These are phyloP conservation scores for Zenarchopterus dispar DNA, from an alignment of 2,797 vertebrate species.

Conservation along the genomic window DNA sequence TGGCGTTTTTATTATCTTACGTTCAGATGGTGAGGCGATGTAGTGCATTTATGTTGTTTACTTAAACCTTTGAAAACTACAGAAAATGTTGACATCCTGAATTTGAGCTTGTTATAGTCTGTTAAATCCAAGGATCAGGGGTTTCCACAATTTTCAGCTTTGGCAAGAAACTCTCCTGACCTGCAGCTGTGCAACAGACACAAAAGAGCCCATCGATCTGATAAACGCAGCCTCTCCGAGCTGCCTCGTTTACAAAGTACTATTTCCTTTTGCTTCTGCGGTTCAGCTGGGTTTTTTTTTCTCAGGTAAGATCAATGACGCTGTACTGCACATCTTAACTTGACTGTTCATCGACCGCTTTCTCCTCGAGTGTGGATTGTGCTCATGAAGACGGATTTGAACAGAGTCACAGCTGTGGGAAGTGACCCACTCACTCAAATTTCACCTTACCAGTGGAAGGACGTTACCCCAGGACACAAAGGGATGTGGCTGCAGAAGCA, in stretches of 20 bases:
- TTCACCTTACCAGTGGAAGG: slow-evolving; percentile 10
- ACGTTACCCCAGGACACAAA: slow-evolving; percentile 29
- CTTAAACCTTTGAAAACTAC: too few species aligned
- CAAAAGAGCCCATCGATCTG: background rate
- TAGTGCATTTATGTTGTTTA: too few species aligned
- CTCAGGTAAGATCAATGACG: background rate
- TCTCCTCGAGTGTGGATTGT: background rate
- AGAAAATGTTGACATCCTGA: too few species aligned
- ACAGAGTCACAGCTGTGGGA: slow-evolving; percentile 2
- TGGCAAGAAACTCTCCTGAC: background rate
- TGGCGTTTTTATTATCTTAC: too few species aligned
- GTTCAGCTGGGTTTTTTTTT: background rate
- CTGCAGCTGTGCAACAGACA: background rate
- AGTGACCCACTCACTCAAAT: slow-evolving; percentile 8
- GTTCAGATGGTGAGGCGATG: too few species aligned
- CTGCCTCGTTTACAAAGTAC: background rate
- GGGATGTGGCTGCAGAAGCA: slow-evolving; percentile 26
- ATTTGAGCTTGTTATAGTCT: too few species aligned
- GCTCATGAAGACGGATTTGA: slow-evolving; percentile 3
- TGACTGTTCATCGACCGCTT: background rate
- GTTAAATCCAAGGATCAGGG: too few species aligned
- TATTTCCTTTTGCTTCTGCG: background rate
- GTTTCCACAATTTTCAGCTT: background rate
- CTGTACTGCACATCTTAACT: background rate
- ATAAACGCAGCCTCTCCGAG: slow-evolving; percentile 2